These are phyloP conservation scores for Oncorhynchus gorbuscha DNA, from an alignment of 2,113 vertebrate species.

Conservation along the genomic window DNA sequence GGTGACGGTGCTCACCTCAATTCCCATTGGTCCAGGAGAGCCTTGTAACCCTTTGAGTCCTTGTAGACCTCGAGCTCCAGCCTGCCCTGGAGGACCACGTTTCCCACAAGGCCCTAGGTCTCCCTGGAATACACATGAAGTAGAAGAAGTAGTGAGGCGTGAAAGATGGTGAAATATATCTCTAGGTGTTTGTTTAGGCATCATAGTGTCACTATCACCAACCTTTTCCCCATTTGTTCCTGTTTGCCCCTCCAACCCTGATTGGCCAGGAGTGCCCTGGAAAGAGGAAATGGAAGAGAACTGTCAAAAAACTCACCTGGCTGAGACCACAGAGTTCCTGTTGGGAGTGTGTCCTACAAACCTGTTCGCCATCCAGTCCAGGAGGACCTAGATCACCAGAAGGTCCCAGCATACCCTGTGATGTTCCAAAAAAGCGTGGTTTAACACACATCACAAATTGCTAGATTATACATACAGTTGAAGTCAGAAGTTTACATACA, in stretches of 20 bases:
- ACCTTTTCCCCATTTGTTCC: conserved; percentile 85
- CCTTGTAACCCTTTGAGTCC: conserved; percentile 73
- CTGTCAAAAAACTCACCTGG: neutral
- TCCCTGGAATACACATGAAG: conserved; percentile 72
- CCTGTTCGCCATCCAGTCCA: conserved; percentile 71
- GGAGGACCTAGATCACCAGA: conserved; percentile 60
- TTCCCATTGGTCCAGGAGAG: conserved; percentile 66
- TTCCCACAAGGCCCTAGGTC: conserved; percentile 71
- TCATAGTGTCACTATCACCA: neutral
- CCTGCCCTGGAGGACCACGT: conserved; percentile 60
- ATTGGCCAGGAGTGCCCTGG: conserved; percentile 74
- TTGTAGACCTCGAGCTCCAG: conserved; percentile 71
- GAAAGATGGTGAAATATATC: neutral
- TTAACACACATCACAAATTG: too few relatives aligned
- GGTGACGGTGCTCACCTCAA: conserved; percentile 68
- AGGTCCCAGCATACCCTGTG: conserved; percentile 65
- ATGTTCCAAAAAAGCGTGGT: neutral
- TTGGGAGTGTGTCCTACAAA: conserved; percentile 31
- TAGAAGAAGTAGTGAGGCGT: too few relatives aligned
- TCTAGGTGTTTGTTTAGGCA: too few relatives aligned
- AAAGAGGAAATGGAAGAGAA: neutral
- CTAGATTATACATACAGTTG: too few relatives aligned
- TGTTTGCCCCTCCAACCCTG: conserved; percentile 68
- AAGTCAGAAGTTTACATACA: too few relatives aligned
- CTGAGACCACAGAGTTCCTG: too few relatives aligned